These are phyloP conservation scores for Ceramica pisi DNA, from an alignment of 2,888 invertebrate genomes.

Conservation along the genomic window DNA sequence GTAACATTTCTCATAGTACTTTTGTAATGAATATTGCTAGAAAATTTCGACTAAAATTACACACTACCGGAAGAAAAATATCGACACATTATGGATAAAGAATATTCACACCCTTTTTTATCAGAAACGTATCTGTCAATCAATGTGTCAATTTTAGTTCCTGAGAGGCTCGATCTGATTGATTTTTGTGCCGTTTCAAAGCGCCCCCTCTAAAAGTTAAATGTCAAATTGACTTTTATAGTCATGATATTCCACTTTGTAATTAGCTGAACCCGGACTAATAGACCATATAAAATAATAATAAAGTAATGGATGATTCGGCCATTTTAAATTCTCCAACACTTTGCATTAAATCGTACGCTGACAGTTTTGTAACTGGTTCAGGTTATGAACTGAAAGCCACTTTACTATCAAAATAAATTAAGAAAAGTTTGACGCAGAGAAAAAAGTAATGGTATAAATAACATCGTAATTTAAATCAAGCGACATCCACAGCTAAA, in stretches of 20 bases:
- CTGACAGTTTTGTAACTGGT: slow-evolving; percentile 62
- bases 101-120: too few species aligned
- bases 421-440: background rate
- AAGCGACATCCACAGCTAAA: background rate
- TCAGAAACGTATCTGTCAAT: too few species aligned
- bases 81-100: too few species aligned
- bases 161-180: too few species aligned
- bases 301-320: slow-evolving; percentile 62
- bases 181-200: too few species aligned
- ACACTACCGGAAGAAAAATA: too few species aligned
- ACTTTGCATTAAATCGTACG: slow-evolving; percentile 70
- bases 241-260: slow-evolving; percentile 1
- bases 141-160: too few species aligned
- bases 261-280: slow-evolving; percentile 19
- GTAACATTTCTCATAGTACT: too few species aligned
- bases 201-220: too few species aligned
- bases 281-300: slow-evolving; percentile 56
- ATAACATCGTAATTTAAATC: too few species aligned
- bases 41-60: too few species aligned
- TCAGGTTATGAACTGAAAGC: slow-evolving; percentile 12
- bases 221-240: background rate
- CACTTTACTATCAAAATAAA: background rate
- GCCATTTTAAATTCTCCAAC: slow-evolving; percentile 68
- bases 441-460: background rate
- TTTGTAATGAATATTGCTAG: too few species aligned